Base-by-base conservation (phyloP, 2,797 vertebrate genomes). In the Aplochiton taeniatus region DNA sequence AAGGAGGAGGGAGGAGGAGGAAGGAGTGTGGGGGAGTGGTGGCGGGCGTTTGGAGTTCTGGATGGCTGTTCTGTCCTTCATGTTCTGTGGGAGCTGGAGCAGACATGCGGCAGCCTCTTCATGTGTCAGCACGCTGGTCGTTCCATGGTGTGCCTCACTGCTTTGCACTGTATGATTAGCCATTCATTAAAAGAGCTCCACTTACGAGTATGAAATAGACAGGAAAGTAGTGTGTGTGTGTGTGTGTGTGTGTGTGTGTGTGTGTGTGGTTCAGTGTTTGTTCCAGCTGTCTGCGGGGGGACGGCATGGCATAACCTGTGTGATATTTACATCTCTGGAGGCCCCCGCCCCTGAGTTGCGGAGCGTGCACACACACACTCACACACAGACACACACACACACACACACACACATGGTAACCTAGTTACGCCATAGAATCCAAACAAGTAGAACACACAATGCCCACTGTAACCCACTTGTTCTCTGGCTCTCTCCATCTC, bases 91-190 rank as follows among this genome's bases (percentile, higher is more conserved):
- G 31, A 31, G 31, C 31, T 2, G 63, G 47, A 63, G n/a, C 51
- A 55, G 43, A 20, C 51, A 20, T 13, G 18, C 47, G 49, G 44
- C 49, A 67, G 62, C 63, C 45, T 86, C 75, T 80, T 79, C 73
- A 75, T 58, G 72, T 80, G 78, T 84, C 83, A 82, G 76, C 74
- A 72, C 69, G 83, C 77, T 75, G 81, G 54, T 84, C 73, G 63
- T 75, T 76, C 70, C 63, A 76, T 85, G 75, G 78, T 80, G 74
- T 76, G 68, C 77, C 82, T 76, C 63, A 68, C 78, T 80, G 74
- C 72, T 66, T 77, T 82, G 77, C 63, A 68, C 76, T 64, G 70
- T 79, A 75, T 31, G 31, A 31, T 31, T 31, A 31, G 31, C 31
- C 31, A 31, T 78, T 68, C n/a, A 75, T 78, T 68, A 48, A 70